Base-by-base conservation (phyloP, 2,797 vertebrate species). In the Tapera naevia region DNA sequence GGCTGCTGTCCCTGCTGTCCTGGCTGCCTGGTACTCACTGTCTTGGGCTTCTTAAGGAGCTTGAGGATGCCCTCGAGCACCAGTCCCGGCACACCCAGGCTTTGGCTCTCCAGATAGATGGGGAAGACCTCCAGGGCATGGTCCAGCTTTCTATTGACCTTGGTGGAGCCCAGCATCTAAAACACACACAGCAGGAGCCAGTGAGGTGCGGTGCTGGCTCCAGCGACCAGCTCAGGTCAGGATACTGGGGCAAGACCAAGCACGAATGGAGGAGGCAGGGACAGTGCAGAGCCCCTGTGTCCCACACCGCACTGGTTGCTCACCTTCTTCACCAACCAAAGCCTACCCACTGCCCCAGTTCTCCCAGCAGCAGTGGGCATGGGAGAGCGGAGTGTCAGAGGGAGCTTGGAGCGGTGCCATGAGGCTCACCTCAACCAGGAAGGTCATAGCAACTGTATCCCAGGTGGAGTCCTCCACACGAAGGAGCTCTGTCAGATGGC, bases 181-280 rank as follows among this genome's bases (percentile, higher is more conserved):
- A 86, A 80, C 23, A 23, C 54, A 33, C 0, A 6, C 21, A 28
- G 35, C 1, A 1, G 39, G 25, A 60, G 60, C 25, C 27, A 46
- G 33, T 0, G 2, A 21, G 25, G 13, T 16, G 32, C 1, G 0
- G 30, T 13, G 23, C 70, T 56, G 48, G 21, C 28, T 78, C n/a
- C 10, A 12, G 13, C 45, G 58, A 8, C 5, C 57, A 53, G 58
- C 65, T 78, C 43, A 13, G 73, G 58, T 39, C 54, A 45, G 30
- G 45, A 32, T 1, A 3, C 12, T 1, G 2, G 56, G 33, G 17
- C 33, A 61, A 30, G 57, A 39, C n/a, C 27, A 39, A 71, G 24
- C 11, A 11, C 21, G 0, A n/a, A 15, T 0, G 1, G 35, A 43
- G 79, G 35, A 1, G 2, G 27, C 57, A 37, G 57, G 64, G 18